Base-by-base conservation (phyloP, 1,140 invertebrate genomes). In the Vanessa atalanta region DNA sequence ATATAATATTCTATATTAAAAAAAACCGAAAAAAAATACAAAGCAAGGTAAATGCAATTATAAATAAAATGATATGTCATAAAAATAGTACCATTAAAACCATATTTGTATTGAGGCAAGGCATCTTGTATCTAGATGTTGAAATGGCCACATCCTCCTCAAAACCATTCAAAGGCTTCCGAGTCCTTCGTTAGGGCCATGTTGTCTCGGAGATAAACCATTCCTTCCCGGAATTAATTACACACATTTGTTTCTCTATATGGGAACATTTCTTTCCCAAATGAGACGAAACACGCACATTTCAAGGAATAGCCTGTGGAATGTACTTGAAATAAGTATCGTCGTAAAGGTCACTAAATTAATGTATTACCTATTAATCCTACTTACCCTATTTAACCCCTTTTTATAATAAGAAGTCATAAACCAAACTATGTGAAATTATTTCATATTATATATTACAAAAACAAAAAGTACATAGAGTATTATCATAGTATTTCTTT, bases 241-340 rank as follows among this genome's bases (percentile, higher is more conserved):
- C 69, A 16, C 23, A 53, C 78, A 79, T 79, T 79, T 72, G 75
- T 74, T 76, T 74, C 74, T 57, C 63, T 73, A 71, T 69, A 73
- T 60, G 57, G 43, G 23, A 68, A 66, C 77, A 69, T 79, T 70
- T 70, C 53, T 74, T 74, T 73, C 47, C 55, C 57, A 75, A 79
- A 75, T 71, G 78, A 77, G 72, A 70, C 63, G 64, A 61, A 71
- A 64, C 76, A 71, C 76, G 77, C 77, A 78, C 64, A 73, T 31
- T 20, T 23, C 26, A 63, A 50, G 57, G 48, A 61, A 61, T 70
- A 15, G 20, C 23, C 37, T 57, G 63, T 70, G 23, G 61, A 70
- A 60, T 63, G 61, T 57, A 23, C 23, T 12, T 26, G 53, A 57
- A 57, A 57, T 23, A 57, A 23, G 20, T 53, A n/a, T 53, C 50